phyloP scores from a whole-genome alignment of 2,888 invertebrate genomes.

The Miltochrista miniata region DNA sequence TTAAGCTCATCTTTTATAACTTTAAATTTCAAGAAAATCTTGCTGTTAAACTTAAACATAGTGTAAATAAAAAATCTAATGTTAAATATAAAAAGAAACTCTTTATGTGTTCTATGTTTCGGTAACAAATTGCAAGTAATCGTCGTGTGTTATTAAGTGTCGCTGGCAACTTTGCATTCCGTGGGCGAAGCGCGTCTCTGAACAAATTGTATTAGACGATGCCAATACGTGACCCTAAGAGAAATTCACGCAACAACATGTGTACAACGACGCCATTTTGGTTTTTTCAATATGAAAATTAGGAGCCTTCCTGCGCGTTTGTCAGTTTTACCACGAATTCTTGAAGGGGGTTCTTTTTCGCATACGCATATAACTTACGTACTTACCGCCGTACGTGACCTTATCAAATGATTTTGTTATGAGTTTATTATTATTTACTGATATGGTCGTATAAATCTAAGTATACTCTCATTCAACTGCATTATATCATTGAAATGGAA shows the following conservation, averaged over 20 bases:
- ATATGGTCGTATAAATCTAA: too few relatives aligned
- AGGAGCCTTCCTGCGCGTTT: conserved; percentile 45
- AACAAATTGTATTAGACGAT: conserved; percentile 79
- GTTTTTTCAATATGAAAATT: conserved; percentile 64
- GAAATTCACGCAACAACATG: conserved; percentile 61
- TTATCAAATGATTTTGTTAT: conserved; percentile 32
- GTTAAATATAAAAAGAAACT: too few relatives aligned
- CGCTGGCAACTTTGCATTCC: conserved; percentile 66
- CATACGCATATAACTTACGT: conserved; percentile 34
- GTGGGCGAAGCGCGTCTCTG: conserved; percentile 62
- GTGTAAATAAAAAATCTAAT: conserved; percentile 2
- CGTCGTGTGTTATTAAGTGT: conserved; percentile 69
- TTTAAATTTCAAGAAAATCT: too few relatives aligned
- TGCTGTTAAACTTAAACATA: not conserved
- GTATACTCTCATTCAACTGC: too few relatives aligned
- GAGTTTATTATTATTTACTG: conserved; percentile 24
- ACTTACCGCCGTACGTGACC: conserved; percentile 24
- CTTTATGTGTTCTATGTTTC: too few relatives aligned
- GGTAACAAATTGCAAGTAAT: conserved; percentile 61
- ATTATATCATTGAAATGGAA: too few relatives aligned
- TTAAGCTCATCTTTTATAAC: too few relatives aligned
- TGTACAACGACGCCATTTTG: conserved; percentile 57
- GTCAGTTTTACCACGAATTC: conserved; percentile 49
- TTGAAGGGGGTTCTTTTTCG: conserved; percentile 35
- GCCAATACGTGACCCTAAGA: conserved; percentile 73